Evolutionary conservation across 2,888 invertebrate species (phyloP).

Genomic region (Ormia ochracea): DNA sequence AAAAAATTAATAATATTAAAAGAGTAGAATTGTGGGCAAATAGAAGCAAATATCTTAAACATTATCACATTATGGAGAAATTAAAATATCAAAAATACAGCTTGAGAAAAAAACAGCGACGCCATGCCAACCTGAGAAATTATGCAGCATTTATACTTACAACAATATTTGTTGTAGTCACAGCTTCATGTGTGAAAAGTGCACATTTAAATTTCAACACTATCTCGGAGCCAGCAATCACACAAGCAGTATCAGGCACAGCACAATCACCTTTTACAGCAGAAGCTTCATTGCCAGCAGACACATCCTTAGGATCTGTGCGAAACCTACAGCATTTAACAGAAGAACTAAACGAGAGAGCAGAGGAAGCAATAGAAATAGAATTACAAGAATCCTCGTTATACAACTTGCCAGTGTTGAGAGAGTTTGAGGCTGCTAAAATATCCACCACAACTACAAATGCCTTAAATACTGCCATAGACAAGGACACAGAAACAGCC

Average conservation of each 20-base stretch:
- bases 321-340: conserved; percentile 41
- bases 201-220: conserved; percentile 68
- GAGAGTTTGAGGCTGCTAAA: conserved; percentile 5
- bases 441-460: conserved; percentile 20
- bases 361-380: conserved; percentile 41
- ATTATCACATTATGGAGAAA: conserved; percentile 44
- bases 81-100: conserved; percentile 63
- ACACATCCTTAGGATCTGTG: conserved; percentile 52
- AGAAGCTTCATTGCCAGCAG: conserved; percentile 59
- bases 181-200: conserved; percentile 71
- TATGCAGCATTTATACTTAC: conserved; percentile 69
- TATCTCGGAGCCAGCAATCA: conserved; percentile 20
- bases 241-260: conserved; percentile 34
- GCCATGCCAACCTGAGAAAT: conserved; percentile 66
- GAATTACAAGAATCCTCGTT: conserved; percentile 46
- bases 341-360: neutral
- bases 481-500: conserved; percentile 17
- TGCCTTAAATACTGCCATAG: conserved; percentile 61
- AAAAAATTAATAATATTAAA: neutral
- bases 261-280: conserved; percentile 48
- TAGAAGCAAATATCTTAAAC: neutral
- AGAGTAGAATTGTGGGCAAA: neutral
- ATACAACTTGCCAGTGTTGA: conserved; percentile 49
- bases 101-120: conserved; percentile 43
- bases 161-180: conserved; percentile 69